Percentiles rank a stretch among this genome's conserved stretches.
phyloP scores from a whole-genome alignment of 2,797 vertebrate species.

The Pseudotriccus pelzelni region DNA sequence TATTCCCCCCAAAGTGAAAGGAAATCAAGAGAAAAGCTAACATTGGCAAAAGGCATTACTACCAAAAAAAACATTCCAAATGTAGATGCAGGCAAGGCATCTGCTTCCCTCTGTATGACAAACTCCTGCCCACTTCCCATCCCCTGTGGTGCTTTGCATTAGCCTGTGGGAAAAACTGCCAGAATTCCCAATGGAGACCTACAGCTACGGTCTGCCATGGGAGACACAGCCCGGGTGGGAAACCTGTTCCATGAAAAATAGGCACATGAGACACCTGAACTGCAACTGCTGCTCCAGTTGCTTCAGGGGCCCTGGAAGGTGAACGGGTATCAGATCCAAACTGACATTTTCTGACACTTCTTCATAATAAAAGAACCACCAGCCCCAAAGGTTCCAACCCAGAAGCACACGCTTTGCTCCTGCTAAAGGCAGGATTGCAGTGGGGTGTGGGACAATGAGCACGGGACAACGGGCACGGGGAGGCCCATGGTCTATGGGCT shows the following conservation, averaged over 20 bases:
- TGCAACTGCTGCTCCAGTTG: neutral
- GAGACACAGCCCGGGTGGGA: slow-evolving; percentile 37
- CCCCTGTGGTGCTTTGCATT: slow-evolving; percentile 22
- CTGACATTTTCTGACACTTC: neutral
- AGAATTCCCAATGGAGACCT: slow-evolving; percentile 34
- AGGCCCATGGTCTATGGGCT: neutral
- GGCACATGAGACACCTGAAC: slow-evolving; percentile 36
- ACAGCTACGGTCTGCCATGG: slow-evolving; percentile 11
- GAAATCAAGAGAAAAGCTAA: neutral
- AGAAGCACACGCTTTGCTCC: neutral
- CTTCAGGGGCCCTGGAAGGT: neutral
- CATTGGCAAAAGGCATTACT: no score
- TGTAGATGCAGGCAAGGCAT: neutral
- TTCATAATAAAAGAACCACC: neutral
- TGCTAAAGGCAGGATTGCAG: neutral
- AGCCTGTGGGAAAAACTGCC: slow-evolving; percentile 46
- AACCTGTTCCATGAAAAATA: slow-evolving; percentile 46
- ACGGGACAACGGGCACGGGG: neutral
- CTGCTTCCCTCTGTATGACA: neutral
- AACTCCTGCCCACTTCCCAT: slow-evolving; percentile 35
- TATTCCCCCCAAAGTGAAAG: rapidly evolving
- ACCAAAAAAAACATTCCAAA: neutral
- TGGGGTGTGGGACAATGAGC: neutral
- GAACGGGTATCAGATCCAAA: neutral
- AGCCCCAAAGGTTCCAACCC: neutral